phyloP scores from a whole-genome alignment of 1,140 invertebrate species.

The Glossosoma conforme region DNA sequence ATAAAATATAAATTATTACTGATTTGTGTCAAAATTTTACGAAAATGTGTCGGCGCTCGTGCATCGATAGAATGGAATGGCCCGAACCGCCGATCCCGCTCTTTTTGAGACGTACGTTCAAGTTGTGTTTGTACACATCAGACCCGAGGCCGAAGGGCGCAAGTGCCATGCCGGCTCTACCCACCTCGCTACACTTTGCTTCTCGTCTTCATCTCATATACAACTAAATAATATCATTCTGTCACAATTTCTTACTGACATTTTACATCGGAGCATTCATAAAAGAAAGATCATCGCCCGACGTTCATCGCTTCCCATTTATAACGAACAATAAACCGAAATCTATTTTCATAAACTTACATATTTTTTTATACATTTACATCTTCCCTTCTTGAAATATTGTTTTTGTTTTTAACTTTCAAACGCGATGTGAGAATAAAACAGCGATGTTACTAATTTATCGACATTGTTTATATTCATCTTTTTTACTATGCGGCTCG shows the following conservation, averaged over 20 bases:
- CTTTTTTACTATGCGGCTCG: no score
- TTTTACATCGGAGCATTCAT: not conserved
- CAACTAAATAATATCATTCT: not conserved
- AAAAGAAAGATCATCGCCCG: no score
- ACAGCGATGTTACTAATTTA: no score
- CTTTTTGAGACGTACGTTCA: constrained; percentile 35
- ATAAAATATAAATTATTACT: not conserved
- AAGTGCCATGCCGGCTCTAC: not conserved
- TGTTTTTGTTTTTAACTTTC: no score
- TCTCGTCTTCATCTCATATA: not conserved
- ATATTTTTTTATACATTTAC: no score
- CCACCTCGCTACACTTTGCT: not conserved
- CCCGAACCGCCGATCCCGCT: constrained; percentile 44
- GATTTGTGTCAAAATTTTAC: constrained; percentile 17
- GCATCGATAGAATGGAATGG: constrained; percentile 40
- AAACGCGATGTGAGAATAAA: no score
- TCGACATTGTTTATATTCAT: no score
- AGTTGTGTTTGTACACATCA: not conserved
- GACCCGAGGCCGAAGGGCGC: constrained; percentile 5
- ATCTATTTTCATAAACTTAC: no score
- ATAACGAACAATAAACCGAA: no score
- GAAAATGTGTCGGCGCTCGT: constrained; percentile 15
- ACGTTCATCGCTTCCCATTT: no score
- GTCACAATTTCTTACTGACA: not conserved
- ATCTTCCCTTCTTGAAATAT: no score